Evolutionary conservation across 2,113 vertebrate species (phyloP).

Genomic region (Tenrec ecaudatus): DNA sequence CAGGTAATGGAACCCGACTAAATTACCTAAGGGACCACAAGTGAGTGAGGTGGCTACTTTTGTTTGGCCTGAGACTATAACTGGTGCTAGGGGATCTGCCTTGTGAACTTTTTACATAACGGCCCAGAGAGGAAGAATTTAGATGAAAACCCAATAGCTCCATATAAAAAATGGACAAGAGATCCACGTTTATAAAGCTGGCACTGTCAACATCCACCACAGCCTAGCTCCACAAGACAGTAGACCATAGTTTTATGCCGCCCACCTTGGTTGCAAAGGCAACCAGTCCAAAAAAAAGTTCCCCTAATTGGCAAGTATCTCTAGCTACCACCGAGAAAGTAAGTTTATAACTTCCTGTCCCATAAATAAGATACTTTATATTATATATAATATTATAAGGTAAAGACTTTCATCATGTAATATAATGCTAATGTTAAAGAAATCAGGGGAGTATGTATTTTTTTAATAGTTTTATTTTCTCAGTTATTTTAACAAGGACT

Average conservation of each 20-base stretch:
- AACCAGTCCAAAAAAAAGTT: neutral
- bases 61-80: conserved; percentile 65
- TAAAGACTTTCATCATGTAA: conserved; percentile 24
- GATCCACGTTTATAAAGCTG: conserved; percentile 56
- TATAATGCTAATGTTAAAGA: conserved; percentile 45
- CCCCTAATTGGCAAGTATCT: conserved; percentile 34
- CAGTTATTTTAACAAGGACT: conserved; percentile 42
- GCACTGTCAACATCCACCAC: neutral
- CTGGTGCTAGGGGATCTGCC: conserved; percentile 15
- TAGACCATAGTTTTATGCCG: conserved; percentile 2
- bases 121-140: conserved; percentile 46
- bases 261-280: neutral
- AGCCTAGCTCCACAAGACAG: conserved; percentile 35
- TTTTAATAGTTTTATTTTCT: conserved; percentile 8
- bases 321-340: conserved; percentile 38
- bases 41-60: conserved; percentile 58
- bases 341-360: neutral
- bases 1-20: conserved; percentile 61
- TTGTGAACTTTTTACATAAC: conserved; percentile 29
- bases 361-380: conserved; percentile 29
- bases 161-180: conserved; percentile 44
- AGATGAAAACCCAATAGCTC: conserved; percentile 45
- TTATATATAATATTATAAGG: conserved; percentile 40
- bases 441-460: conserved; percentile 1
- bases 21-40: conserved; percentile 58